phyloP scores from a whole-genome alignment of 2,888 invertebrate species.

The Eupithecia exiguata region DNA sequence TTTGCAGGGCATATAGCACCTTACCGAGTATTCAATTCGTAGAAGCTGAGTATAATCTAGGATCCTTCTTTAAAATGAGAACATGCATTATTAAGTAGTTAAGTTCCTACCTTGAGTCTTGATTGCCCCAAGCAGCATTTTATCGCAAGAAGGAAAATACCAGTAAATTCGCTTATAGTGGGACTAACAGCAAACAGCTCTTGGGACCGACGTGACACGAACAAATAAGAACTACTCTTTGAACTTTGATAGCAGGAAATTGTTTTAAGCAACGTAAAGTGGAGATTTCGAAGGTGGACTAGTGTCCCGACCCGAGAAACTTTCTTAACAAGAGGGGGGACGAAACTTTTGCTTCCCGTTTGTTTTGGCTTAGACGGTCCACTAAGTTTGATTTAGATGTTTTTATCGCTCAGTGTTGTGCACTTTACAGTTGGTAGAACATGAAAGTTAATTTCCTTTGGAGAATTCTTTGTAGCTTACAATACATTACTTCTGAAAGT shows the following conservation, averaged over 20 bases:
- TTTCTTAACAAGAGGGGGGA: conserved; percentile 42
- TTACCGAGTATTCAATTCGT: neutral
- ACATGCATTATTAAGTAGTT: neutral
- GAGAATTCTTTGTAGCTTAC: conserved; percentile 7
- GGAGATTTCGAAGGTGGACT: conserved; percentile 65
- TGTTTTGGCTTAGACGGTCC: conserved; percentile 34
- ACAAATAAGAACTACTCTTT: conserved; percentile 71
- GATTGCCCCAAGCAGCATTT: conserved; percentile 48
- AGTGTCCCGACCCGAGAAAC: conserved; percentile 51
- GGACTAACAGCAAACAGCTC: conserved; percentile 71
- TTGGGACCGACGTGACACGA: conserved; percentile 68
- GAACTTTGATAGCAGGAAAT: conserved; percentile 74
- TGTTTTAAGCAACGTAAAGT: conserved; percentile 71
- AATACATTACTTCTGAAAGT: neutral
- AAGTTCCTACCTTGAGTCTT: neutral
- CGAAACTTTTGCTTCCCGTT: conserved; percentile 41
- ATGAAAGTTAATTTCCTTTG: conserved; percentile 17
- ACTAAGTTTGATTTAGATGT: conserved; percentile 35
- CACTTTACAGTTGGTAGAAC: conserved; percentile 22
- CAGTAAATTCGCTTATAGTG: conserved; percentile 72
- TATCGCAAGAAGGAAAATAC: conserved; percentile 54
- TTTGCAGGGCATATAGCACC: neutral
- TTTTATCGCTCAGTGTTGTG: conserved; percentile 20
- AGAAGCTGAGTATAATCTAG: neutral
- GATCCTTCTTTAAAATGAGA: neutral